Conservation (phyloP, 2,113 vertebrate genomes). For the Chlamydotis undulata region DNA sequence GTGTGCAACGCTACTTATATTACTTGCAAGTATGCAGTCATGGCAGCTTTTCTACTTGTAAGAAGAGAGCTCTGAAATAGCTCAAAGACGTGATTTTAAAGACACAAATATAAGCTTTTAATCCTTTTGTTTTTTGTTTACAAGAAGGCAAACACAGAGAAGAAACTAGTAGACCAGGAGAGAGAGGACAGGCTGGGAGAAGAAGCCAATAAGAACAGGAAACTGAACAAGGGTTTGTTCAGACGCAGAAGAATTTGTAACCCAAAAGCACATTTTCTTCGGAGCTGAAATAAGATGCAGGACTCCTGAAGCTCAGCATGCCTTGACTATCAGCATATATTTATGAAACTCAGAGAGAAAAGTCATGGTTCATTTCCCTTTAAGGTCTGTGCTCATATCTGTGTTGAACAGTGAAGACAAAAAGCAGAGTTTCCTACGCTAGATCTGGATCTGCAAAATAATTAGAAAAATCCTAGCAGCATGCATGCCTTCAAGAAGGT, state of each 20-base stretch:
- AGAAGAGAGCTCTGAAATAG: background rate
- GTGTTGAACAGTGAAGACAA: background rate
- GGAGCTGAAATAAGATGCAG: background rate
- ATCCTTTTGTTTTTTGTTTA: background rate
- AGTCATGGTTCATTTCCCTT: background rate
- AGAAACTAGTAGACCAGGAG: background rate
- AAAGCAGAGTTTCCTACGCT: background rate
- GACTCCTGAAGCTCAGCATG: background rate
- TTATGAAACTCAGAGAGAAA: background rate
- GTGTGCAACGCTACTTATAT: background rate
- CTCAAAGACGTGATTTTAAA: background rate
- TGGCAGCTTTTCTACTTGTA: background rate
- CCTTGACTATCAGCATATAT: background rate
- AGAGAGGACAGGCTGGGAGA: background rate
- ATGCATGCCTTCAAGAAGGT: background rate
- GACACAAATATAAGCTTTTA: background rate
- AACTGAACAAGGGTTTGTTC: background rate
- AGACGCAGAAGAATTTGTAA: background rate
- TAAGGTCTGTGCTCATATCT: background rate
- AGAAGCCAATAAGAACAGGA: background rate
- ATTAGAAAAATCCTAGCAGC: background rate
- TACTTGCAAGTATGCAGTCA: background rate
- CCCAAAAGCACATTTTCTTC: background rate
- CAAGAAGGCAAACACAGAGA: background rate
- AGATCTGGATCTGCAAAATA: background rate